Percentiles rank a stretch among this genome's conserved stretches.
These are phyloP conservation scores for Peromyscus leucopus DNA, from an alignment of 2,113 vertebrate genomes.

Conservation along the genomic window DNA sequence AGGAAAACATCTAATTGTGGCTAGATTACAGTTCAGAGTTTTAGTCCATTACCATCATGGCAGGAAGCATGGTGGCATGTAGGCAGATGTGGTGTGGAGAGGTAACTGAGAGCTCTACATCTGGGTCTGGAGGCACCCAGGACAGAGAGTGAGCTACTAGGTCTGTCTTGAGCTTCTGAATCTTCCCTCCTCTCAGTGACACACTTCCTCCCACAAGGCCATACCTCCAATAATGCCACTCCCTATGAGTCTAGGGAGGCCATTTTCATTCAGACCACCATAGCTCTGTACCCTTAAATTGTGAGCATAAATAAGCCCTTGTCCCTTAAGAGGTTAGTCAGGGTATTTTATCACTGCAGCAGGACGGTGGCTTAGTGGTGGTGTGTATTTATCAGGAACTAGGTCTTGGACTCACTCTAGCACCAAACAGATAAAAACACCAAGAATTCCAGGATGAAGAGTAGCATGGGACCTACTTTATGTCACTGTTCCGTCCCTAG, in stretches of 20 bases:
- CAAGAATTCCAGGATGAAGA: not conserved
- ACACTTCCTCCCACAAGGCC: not conserved
- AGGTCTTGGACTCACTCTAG: not conserved
- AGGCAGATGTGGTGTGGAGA: not conserved
- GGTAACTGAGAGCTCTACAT: not conserved
- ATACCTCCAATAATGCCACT: not conserved
- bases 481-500: not conserved
- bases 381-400: not conserved
- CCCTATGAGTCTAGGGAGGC: not conserved
- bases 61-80: not conserved
- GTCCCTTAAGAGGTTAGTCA: not conserved
- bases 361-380: not conserved
- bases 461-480: not conserved
- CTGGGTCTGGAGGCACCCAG: not conserved
- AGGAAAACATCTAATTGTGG: not conserved
- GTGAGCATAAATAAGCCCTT: not conserved
- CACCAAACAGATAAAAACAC: not conserved
- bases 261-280: not conserved
- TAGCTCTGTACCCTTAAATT: not conserved
- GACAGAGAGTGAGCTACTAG: not conserved
- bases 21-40: not conserved
- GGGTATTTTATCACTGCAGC: not conserved
- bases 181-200: no score
- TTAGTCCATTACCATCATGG: not conserved
- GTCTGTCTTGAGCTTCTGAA: not conserved